Evolutionary conservation across 53 echinoderm and acorn worm species (phyloP), one percentile per base, ranked within the genome.

Genomic region (Stichopus horrens): DNA sequence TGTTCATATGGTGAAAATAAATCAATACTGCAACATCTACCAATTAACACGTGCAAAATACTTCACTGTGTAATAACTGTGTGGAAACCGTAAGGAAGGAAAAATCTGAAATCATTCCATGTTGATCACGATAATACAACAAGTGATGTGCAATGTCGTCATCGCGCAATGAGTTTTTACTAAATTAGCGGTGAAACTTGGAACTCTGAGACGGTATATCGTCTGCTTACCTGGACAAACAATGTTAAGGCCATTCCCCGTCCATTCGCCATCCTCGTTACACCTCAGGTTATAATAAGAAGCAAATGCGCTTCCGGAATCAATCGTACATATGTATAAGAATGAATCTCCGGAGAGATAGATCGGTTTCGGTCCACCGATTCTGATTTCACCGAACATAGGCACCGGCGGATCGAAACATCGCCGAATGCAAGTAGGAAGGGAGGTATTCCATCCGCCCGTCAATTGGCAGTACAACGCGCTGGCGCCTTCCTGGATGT

Each of bases 401-500:
- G 87, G 91, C 14, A 74, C 74, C 10, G 88, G 74, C n/a, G 87
- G 89, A 53, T 74, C 57, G 4, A 80, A 14, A 75, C 88, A 86
- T 78, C 56, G 74, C 18, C 76, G 88, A 52, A 76, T 89, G 23
- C 92, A 92, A 0, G 79, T 86, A 1, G 92, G 92, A 0, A 86
- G 75, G 21, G 59, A 67, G 18, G 51, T 23, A 23, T 83, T 89
- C 92, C 92, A 92, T 37, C 74, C 76, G 9, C 89, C 89, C 18
- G 78, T 19, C 7, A 86, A n/a, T 63, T 77, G 85, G 21, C 94
- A 94, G 0, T 20, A 55, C 53, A 92, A 21, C 6, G 71, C 67
- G 4, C 84, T 77, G 18, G 90, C 21, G 11, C 94, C 94, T 23
- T 58, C 53, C 16, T 90, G 86, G 54, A 66, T 53, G 76, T 89